phyloP scores from a whole-genome alignment of 2,888 invertebrate species.

The Pristionchus japonicus region DNA sequence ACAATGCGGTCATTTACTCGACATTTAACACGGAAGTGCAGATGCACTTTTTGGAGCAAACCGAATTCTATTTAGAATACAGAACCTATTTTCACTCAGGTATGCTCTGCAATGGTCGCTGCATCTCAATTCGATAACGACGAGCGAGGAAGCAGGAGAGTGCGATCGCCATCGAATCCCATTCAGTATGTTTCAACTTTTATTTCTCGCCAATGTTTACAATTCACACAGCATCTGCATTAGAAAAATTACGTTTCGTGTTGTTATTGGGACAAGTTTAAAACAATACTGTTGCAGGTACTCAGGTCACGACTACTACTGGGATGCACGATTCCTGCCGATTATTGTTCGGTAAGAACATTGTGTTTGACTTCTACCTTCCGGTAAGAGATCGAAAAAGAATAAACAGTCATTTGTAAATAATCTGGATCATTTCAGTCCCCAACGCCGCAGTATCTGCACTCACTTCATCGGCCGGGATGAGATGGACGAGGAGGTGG shows the following conservation, averaged over 20 bases:
- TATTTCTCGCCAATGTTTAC: background rate
- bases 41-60: no score
- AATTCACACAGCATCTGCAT: no score
- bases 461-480: background rate
- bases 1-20: no score
- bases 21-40: no score
- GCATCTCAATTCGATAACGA: background rate
- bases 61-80: no score
- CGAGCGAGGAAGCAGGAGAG: background rate
- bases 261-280: background rate
- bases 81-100: background rate
- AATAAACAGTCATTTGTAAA: background rate
- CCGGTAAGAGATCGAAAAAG: no score
- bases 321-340: conserved; percentile 4
- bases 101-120: background rate
- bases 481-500: background rate
- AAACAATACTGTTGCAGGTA: background rate
- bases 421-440: no score
- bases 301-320: background rate
- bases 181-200: background rate
- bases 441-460: background rate
- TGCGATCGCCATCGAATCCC: background rate
- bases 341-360: background rate
- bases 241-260: no score
- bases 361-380: no score